Evolutionary conservation across 2,797 vertebrate genomes (phyloP), one percentile per base, ranked within the genome.

Genomic region (Syngnathus rostellatus): DNA sequence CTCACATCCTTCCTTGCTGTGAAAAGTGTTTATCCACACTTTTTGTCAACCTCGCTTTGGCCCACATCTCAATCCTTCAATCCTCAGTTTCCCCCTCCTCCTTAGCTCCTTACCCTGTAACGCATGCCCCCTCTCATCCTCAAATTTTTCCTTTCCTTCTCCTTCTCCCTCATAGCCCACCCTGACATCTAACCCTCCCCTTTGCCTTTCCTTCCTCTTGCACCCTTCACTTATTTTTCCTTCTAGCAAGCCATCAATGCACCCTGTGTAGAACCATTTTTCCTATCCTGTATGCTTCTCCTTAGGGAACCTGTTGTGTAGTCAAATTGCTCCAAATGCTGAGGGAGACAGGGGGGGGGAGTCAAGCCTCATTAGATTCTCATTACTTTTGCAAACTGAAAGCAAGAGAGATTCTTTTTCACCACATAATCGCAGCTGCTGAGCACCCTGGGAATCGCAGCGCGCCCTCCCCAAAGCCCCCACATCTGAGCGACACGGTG

Each of bases 311-410:
- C 71, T 83, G 80, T 75, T 81, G 77, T 74, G 53, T 62, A 73
- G 77, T 64, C 17, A 64, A 78, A 74, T 70, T 65, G 68, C 72
- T 80, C 70, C 10, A 25, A 75, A 79, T 16, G 62, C 69, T 74
- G 62, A 73, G 61, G 50, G 66, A 72, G 21, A 48, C 62, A 57
- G 61, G 58, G 61, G 63, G 23, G 70, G 31, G 45, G 67, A 92
- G 94, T 94, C 94, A 94, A 92, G 94, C 90, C 93, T 96, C 93
- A 93, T 94, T 94, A 95, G 92, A 87, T 93, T 93, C 92, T 94
- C 93, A 92, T 95, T 95, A 95, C 92, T 92, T 93, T 90, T 90
- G 91, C 92, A 90, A 92, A 92, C 90, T 84, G 89, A 92, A 91
- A 91, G 91, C 88, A 92, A 88, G 90, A 88, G 85, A 75, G 70